These are phyloP conservation scores for Metallyticus violacea DNA, from an alignment of 2,888 invertebrate genomes.

Conservation along the genomic window DNA sequence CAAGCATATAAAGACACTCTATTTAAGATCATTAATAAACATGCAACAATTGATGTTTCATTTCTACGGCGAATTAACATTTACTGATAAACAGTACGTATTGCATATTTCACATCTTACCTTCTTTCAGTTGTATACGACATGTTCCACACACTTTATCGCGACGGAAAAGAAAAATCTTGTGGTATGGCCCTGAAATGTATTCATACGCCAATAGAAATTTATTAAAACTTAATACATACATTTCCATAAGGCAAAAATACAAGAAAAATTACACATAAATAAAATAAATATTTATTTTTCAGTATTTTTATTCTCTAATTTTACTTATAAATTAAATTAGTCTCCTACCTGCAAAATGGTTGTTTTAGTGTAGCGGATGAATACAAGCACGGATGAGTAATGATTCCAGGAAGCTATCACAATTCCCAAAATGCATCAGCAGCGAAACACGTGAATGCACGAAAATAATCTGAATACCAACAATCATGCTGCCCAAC, in stretches of 20 bases:
- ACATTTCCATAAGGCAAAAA: not conserved
- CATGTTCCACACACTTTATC: slow-evolving; percentile 77
- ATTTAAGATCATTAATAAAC: not conserved
- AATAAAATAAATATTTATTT: not conserved
- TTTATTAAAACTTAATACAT: not conserved
- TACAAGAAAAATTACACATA: not conserved
- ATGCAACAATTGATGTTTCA: not conserved
- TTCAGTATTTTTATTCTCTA: not conserved
- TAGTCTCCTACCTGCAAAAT: not conserved
- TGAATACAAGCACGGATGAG: not conserved
- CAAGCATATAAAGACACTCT: not conserved
- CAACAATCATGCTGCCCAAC: too few relatives aligned
- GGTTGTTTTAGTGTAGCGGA: not conserved
- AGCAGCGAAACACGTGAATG: not conserved
- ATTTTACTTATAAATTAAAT: not conserved
- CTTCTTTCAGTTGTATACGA: slow-evolving; percentile 77
- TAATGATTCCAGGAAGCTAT: slow-evolving; percentile 19
- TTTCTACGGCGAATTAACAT: not conserved
- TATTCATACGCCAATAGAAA: slow-evolving; percentile 26
- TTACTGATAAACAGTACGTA: slow-evolving; percentile 16
- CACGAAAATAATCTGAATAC: too few relatives aligned
- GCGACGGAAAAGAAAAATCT: slow-evolving; percentile 62
- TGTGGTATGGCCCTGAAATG: not conserved
- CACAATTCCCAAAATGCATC: not conserved
- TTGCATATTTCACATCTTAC: slow-evolving; percentile 57